These are phyloP conservation scores for Troglohyphantes excavatus DNA, from an alignment of 2,888 invertebrate species.

Conservation along the genomic window DNA sequence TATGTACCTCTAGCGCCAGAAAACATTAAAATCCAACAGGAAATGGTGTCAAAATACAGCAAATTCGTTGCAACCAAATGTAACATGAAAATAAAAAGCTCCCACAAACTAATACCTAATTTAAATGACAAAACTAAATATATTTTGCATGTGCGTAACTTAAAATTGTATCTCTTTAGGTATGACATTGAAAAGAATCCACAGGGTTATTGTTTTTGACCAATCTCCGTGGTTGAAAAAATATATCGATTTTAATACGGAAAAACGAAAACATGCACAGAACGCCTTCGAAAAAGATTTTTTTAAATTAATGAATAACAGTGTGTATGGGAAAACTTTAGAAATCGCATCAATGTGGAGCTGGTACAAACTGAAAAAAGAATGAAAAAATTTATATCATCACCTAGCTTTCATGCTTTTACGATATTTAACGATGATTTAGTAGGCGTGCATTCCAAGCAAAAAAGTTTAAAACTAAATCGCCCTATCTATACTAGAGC, in stretches of 20 bases:
- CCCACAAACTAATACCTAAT: neutral
- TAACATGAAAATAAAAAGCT: neutral
- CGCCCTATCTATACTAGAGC: no score
- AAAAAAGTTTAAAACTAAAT: no score
- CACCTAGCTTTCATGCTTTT: slow-evolving; percentile 60
- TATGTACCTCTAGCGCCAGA: neutral
- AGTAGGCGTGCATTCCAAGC: neutral
- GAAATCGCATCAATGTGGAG: slow-evolving; percentile 81
- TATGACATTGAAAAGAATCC: no score
- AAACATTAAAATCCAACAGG: neutral
- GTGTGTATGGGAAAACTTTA: slow-evolving; percentile 82
- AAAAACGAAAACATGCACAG: slow-evolving; percentile 80
- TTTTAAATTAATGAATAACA: slow-evolving; percentile 82
- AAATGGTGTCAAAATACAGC: neutral
- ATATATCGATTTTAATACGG: slow-evolving; percentile 78
- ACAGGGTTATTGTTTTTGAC: no score
- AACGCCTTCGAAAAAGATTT: slow-evolving; percentile 82
- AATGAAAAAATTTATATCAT: slow-evolving; percentile 20
- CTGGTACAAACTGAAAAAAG: slow-evolving; percentile 68
- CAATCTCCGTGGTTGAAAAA: slow-evolving; percentile 54
- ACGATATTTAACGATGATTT: neutral
- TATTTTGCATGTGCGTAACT: no score
- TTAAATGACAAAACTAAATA: neutral
- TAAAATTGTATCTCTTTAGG: no score
- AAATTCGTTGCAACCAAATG: neutral